phyloP scores from a whole-genome alignment of 1,140 invertebrate species.

The Gryon sp. region DNA sequence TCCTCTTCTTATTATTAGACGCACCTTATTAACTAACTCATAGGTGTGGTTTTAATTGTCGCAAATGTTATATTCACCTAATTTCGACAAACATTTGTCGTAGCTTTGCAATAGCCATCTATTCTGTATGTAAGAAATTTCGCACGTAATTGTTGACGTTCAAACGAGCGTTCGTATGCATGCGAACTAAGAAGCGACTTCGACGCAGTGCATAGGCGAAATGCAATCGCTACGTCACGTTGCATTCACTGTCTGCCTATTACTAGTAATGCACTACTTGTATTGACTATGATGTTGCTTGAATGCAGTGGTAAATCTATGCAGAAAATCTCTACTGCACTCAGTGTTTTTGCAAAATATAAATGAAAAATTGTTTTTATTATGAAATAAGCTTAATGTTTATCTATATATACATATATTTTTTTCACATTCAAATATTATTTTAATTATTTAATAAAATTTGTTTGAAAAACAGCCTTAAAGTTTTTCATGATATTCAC shows the following conservation, averaged over 20 bases:
- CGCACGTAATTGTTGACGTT: no score
- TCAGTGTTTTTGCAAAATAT: no score
- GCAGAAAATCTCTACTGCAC: not conserved
- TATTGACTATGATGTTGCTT: constrained; percentile 37
- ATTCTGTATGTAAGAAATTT: no score
- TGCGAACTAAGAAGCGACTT: no score
- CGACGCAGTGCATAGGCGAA: not conserved
- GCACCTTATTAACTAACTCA: constrained; percentile 55
- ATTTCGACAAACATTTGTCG: not conserved
- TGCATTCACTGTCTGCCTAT: constrained; percentile 68
- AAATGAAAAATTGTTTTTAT: not conserved
- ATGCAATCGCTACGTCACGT: not conserved
- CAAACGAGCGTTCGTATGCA: no score
- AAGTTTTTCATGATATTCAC: no score
- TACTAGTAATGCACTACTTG: constrained; percentile 71
- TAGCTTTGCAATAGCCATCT: not conserved
- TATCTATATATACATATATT: no score
- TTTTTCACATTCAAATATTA: no score
- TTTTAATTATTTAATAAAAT: no score
- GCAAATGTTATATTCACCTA: not conserved
- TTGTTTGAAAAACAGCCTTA: no score
- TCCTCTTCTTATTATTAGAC: constrained; percentile 14
- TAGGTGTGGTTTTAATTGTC: constrained; percentile 38
- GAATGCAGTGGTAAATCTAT: no score
- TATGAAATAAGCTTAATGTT: not conserved